These are phyloP conservation scores for Chitala chitala DNA, from an alignment of 2,113 vertebrate genomes.

Conservation along the genomic window DNA sequence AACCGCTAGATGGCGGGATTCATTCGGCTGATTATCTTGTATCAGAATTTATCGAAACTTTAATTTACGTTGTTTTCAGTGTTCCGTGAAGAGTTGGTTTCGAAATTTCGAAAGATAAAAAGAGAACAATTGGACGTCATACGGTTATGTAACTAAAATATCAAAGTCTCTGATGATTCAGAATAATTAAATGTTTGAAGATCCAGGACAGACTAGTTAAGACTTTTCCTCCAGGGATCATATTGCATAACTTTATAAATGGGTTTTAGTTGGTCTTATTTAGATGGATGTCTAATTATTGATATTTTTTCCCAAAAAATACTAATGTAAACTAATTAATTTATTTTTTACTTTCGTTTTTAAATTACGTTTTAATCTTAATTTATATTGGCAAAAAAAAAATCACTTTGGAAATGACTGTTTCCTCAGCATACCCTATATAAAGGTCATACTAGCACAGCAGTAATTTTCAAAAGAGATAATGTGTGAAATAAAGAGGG, in stretches of 20 bases:
- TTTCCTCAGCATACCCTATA: not conserved
- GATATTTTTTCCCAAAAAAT: too few species aligned
- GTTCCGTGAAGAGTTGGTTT: too few species aligned
- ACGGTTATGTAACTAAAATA: constrained; percentile 10
- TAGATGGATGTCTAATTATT: constrained; percentile 1
- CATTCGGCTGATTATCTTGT: not conserved
- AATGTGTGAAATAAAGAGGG: constrained; percentile 28
- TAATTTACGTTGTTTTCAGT: too few species aligned
- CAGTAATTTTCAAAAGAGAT: constrained; percentile 18
- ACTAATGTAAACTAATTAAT: too few species aligned
- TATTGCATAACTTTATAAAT: constrained; percentile 8
- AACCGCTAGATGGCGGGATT: constrained; percentile 36
- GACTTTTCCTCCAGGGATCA: not conserved
- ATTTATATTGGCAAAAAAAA: not conserved
- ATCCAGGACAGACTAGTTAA: constrained; percentile 17
- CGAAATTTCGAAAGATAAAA: constrained; percentile 7
- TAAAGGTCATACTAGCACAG: constrained; percentile 23
- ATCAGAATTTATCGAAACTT: too few species aligned
- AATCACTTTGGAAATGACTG: not conserved
- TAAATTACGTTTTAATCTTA: not conserved
- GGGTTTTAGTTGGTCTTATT: not conserved
- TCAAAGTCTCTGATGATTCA: constrained; percentile 13
- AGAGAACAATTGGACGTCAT: constrained; percentile 10
- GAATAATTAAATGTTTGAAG: constrained; percentile 24
- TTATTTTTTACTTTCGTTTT: not conserved